Evolutionary conservation across 2,797 vertebrate genomes (phyloP).

Genomic region (Pampus argenteus): DNA sequence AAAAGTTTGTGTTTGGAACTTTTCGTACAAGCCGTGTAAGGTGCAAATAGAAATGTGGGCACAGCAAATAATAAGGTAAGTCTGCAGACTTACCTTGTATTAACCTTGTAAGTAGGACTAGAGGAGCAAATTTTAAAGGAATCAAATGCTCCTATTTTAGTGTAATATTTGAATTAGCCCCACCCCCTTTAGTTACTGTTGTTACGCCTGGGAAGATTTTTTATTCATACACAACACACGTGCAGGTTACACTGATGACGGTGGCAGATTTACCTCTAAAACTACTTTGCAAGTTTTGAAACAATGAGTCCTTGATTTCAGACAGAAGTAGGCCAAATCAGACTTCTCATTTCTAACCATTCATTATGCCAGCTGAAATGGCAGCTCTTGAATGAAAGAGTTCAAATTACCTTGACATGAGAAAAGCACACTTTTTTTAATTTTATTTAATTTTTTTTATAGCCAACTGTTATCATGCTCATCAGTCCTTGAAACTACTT

Average conservation of each 20-base stretch:
- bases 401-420: too few species aligned
- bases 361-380: too few species aligned
- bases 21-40: conserved; percentile 31
- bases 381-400: neutral
- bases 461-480: conserved; percentile 2
- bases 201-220: neutral
- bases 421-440: too few species aligned
- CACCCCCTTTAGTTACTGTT: neutral
- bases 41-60: conserved; percentile 44
- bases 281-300: neutral
- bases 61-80: conserved; percentile 24
- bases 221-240: neutral
- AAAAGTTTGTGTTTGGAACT: conserved; percentile 72
- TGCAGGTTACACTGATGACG: neutral
- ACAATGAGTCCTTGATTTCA: conserved; percentile 6
- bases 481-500: conserved; percentile 31
- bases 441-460: neutral
- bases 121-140: conserved; percentile 15
- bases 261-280: neutral
- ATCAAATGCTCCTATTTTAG: conserved; percentile 1
- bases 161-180: conserved; percentile 5
- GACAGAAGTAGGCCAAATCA: neutral
- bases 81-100: too few species aligned
- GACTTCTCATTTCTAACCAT: too few species aligned
- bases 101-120: conserved; percentile 58